Evolutionary conservation across 2,113 vertebrate genomes (phyloP), one percentile per base, ranked within the genome.

Genomic region (Heterochromis multidens): DNA sequence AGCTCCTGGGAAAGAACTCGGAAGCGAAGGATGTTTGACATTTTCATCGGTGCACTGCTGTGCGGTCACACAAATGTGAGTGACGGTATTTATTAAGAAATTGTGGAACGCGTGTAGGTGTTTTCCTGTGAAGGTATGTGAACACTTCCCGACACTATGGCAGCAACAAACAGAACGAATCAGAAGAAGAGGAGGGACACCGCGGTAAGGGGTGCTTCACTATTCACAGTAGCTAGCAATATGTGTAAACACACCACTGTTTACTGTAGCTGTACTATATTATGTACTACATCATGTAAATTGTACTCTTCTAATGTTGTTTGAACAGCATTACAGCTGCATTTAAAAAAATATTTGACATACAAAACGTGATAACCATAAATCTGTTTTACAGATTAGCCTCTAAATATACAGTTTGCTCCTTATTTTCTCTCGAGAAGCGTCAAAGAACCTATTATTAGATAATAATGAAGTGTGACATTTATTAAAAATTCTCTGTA

Each of bases 171-270:
- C 77, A 85, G 54, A 29, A 92, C 89, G 72, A 91, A 85, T 80
- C 72, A 91, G 60, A 86, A 88, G 31, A 86, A 89, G 31, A 86
- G 92, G 6, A 93, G 74, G 6, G 95, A 96, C 88, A 67, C 77
- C 1, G 94, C 95, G 56, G 95, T 96, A 25, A 84, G 77, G 70
- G 49, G 40, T 49, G 21, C 31, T 49, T 52, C 14, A 25, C 16
- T 19, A 60, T 5, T 35, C 25, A 52, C 21, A 57, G 7, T 16
- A 33, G 25, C 37, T 46, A 35, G 27, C 40, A 49, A 12, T 27
- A 27, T 49, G 40, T 70, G 65, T 70, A 49, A 49, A 72, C 65
- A 49, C 25, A 19, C 40, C 65, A 46, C 2, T 49, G 16, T 72
- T 49, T 49, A 49, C 25, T 21, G 31, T 19, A 74, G 25, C 17